Evolutionary conservation across 2,888 invertebrate species (phyloP), one percentile per base, ranked within the genome.

Genomic region (Watsonalla cultraria): DNA sequence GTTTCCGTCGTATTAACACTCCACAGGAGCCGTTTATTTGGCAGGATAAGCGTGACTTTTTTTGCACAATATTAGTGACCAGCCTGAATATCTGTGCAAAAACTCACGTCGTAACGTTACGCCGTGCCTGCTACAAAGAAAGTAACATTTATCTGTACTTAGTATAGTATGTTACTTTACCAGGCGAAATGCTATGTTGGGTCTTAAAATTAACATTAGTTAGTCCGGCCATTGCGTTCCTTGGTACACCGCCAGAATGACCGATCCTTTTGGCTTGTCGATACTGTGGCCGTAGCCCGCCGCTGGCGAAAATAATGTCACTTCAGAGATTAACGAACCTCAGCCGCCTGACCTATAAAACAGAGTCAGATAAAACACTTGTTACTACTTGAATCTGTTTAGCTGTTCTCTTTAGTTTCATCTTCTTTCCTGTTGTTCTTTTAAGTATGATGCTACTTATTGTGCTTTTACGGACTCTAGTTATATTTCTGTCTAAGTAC

Each of bases 321-420:
- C 83, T 88, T 84, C 82, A 85, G 84, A 90, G 90, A 90, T 82
- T 88, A 89, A 90, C 86, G 89, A 88, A 90, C 89, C 87, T 86
- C 81, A 82, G 80, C 80, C 83, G 81, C 73, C 74, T 88, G 88
- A 89, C 90, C 88, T 87, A 89, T 85, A 81, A 86, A 86, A 78
- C 74, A 58, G 62, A 68, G 72, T 71, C 76, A 77, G 75, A 80
- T 79, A 71, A 76, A 75, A 68, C 68, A 5, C 66, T 67, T 72
- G 66, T 64, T 65, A 62, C 63, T 59, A 54, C 62, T 55, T 46
- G 54, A 55, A 62, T 62, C 57, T 61, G 48, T 54, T 67, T 42
- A 11, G 9, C 11, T 42, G n/a, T 2, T 11, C 11, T 42, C 6
- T 42, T 11, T 11, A 42, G n/a, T n/a, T n/a, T 42, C 42, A 8